Percentiles rank a stretch among this genome's conserved stretches.
phyloP scores from a whole-genome alignment of 1,140 invertebrate genomes.

The Eriocheir sinensis region DNA sequence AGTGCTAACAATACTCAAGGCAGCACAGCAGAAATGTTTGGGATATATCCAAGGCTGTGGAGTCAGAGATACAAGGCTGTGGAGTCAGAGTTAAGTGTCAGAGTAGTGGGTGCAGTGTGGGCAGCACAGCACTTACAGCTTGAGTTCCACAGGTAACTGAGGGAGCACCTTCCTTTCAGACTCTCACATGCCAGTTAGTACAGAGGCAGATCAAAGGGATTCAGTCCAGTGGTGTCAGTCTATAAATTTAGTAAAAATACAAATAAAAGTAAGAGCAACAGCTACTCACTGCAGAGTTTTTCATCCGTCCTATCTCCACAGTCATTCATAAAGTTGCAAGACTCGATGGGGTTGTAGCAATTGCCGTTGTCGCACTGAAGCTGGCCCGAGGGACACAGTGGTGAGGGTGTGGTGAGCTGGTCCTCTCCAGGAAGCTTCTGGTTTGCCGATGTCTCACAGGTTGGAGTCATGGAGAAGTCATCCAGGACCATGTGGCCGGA shows the following conservation, averaged over 20 bases:
- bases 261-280: not conserved
- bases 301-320: constrained; percentile 70
- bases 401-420: constrained; percentile 56
- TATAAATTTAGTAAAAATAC: not conserved
- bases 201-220: too few species aligned
- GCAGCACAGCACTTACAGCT: too few species aligned
- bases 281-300: constrained; percentile 65
- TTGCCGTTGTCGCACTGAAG: constrained; percentile 58
- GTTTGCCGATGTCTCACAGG: constrained; percentile 27
- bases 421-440: constrained; percentile 57
- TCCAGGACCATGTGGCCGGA: constrained; percentile 42
- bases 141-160: too few species aligned
- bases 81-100: too few species aligned
- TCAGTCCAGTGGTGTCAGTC: not conserved
- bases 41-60: too few species aligned
- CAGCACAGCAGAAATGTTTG: too few species aligned
- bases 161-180: too few species aligned
- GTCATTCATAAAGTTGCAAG: constrained; percentile 67
- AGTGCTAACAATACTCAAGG: too few species aligned
- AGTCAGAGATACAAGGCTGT: too few species aligned
- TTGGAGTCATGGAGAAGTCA: constrained; percentile 67
- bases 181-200: too few species aligned
- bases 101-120: too few species aligned
- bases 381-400: constrained; percentile 40
- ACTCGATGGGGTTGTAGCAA: constrained; percentile 58